A percentile compares a stretch with the other conserved stretches of the same genome.
Evolutionary conservation across 2,113 vertebrate genomes (phyloP).

Genomic region (Pygoscelis adeliae): DNA sequence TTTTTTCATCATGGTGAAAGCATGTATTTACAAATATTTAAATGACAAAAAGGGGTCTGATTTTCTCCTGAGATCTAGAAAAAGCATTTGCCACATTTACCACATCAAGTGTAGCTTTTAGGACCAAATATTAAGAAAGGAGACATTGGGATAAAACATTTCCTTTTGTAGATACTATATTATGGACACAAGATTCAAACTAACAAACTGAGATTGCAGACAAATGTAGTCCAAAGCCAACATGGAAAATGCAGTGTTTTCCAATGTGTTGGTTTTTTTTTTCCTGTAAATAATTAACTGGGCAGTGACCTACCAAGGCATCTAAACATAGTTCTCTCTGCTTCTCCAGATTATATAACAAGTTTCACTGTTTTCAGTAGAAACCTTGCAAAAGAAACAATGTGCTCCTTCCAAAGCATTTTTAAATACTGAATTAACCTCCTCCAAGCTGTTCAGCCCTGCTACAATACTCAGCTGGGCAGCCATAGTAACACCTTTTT

Average conservation of each 20-base stretch:
- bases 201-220: not conserved
- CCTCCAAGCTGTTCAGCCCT: not conserved
- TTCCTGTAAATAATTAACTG: not conserved
- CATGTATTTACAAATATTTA: not conserved
- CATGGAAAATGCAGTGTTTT: not conserved
- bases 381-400: not conserved
- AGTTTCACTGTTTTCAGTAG: not conserved
- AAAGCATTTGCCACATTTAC: not conserved
- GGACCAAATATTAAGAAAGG: not conserved
- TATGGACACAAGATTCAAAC: not conserved
- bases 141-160: not conserved
- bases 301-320: not conserved
- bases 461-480: not conserved
- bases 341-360: not conserved
- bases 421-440: not conserved
- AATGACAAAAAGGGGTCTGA: not conserved
- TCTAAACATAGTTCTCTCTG: not conserved
- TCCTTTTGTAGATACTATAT: not conserved
- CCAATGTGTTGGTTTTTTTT: fast-evolving
- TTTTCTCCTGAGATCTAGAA: not conserved
- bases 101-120: not conserved
- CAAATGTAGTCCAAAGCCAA: not conserved
- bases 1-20: not conserved
- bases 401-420: not conserved
- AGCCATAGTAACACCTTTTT: not conserved